Evolutionary conservation across 2,797 vertebrate species (phyloP).

Genomic region (Selene dorsalis): DNA sequence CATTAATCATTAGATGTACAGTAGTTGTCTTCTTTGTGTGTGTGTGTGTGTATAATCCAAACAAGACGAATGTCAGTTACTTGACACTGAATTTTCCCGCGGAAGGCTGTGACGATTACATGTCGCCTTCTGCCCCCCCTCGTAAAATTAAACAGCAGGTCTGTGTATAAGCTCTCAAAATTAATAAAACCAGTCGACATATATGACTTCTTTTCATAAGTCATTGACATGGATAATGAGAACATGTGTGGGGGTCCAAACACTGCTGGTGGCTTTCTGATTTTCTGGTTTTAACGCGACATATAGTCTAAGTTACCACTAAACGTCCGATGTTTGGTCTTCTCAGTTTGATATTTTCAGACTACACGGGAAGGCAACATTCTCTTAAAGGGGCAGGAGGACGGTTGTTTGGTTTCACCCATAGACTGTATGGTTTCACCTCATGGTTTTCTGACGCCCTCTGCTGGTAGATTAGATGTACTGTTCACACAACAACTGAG

Average conservation of each 20-base stretch:
- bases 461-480: conserved; percentile 22
- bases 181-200: too few relatives aligned
- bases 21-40: too few relatives aligned
- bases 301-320: too few relatives aligned
- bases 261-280: too few relatives aligned
- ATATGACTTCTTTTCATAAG: too few relatives aligned
- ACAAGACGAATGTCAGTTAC: not conserved
- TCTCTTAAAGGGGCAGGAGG: not conserved
- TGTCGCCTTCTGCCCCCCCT: not conserved
- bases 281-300: not conserved
- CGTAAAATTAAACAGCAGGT: not conserved
- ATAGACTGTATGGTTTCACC: too few relatives aligned
- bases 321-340: not conserved
- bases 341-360: not conserved
- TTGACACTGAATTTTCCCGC: conserved; percentile 20
- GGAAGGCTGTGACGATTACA: not conserved
- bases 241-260: not conserved
- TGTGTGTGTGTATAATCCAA: not conserved
- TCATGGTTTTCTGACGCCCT: conserved; percentile 25
- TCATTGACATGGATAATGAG: not conserved
- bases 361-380: not conserved
- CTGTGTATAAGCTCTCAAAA: too few relatives aligned
- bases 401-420: not conserved
- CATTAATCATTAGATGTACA: not conserved
- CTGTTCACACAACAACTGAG: not conserved